These are phyloP conservation scores for Notolepis coatsorum DNA, from an alignment of 2,797 vertebrate genomes.

Conservation along the genomic window DNA sequence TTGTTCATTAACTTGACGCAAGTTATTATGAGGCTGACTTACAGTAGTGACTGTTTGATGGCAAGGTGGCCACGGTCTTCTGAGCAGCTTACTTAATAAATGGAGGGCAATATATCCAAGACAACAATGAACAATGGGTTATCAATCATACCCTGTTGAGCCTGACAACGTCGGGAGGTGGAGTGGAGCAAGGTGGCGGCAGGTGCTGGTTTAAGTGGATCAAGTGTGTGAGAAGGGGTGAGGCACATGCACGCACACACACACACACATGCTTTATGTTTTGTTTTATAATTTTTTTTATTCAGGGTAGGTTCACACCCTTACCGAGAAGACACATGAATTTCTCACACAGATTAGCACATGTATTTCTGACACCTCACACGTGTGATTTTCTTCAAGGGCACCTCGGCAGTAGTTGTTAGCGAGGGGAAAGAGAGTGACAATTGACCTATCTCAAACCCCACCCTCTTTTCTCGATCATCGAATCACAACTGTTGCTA, in stretches of 20 bases:
- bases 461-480: no score
- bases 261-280: neutral
- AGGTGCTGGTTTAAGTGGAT: neutral
- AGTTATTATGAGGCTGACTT: no score
- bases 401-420: no score
- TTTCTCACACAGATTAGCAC: no score
- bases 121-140: constrained; percentile 17
- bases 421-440: no score
- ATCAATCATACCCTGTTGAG: constrained; percentile 4
- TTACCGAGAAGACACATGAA: no score
- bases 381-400: no score
- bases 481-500: no score
- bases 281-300: no score
- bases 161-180: constrained; percentile 4
- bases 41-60: neutral
- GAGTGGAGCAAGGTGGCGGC: neutral
- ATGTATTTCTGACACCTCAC: no score
- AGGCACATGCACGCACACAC: neutral
- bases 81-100: constrained; percentile 5
- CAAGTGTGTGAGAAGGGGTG: neutral
- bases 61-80: constrained; percentile 3
- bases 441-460: no score
- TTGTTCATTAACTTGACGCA: neutral
- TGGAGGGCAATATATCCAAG: constrained; percentile 14
- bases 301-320: no score